phyloP scores from a whole-genome alignment of 2,888 invertebrate genomes.

The Hirtodrosophila duncani region DNA sequence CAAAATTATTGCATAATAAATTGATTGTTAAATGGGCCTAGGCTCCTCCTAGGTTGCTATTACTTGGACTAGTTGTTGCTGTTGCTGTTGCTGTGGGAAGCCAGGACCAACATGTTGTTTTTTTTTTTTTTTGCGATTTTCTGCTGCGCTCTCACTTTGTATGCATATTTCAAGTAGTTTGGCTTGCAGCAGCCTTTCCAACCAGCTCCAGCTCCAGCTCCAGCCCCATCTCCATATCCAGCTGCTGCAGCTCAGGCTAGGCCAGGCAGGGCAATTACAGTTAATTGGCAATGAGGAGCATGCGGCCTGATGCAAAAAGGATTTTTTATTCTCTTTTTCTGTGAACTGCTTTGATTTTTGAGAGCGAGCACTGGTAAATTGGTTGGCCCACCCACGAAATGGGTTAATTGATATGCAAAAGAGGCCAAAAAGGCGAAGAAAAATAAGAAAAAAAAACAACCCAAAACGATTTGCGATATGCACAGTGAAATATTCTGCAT shows the following conservation, averaged over 20 bases:
- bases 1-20: constrained; percentile 66
- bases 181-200: constrained; percentile 1
- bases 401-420: constrained; percentile 48
- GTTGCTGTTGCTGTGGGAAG: background rate
- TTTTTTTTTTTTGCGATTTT: constrained; percentile 15
- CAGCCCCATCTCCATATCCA: no score
- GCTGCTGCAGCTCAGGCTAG: constrained; percentile 29
- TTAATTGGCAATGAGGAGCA: constrained; percentile 62
- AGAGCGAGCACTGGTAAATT: constrained; percentile 29
- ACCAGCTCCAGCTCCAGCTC: background rate
- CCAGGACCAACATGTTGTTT: background rate
- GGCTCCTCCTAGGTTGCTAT: constrained; percentile 8
- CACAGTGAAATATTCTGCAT: background rate
- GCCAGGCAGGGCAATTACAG: constrained; percentile 61
- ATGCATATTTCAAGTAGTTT: constrained; percentile 61
- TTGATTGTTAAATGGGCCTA: constrained; percentile 69
- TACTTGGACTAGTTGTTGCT: constrained; percentile 3
- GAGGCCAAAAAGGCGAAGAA: no score
- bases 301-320: constrained; percentile 12
- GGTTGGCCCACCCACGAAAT: constrained; percentile 27
- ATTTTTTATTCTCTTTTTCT: constrained; percentile 13
- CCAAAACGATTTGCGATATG: constrained; percentile 16
- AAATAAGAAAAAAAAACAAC: no score
- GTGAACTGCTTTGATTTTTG: constrained; percentile 43
- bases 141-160: constrained; percentile 48